Percentiles rank a stretch among this genome's conserved stretches.
Conservation (phyloP, 2,888 invertebrate species). For the Sinotaia quadrata region DNA sequence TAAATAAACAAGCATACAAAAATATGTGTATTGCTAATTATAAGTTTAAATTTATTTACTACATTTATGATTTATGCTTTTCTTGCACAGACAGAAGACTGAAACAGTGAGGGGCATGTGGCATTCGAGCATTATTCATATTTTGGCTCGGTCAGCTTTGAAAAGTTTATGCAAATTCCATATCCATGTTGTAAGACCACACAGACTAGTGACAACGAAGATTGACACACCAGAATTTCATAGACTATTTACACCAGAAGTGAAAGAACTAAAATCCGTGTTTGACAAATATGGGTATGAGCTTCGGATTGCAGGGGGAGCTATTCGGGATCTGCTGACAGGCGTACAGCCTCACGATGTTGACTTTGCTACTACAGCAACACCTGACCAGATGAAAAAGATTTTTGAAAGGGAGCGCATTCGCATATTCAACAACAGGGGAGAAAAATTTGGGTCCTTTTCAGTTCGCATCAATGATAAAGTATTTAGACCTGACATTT, state of each 20-base stretch:
- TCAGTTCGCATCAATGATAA: conserved; percentile 94
- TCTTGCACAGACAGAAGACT: too few species aligned
- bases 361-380: conserved; percentile 98
- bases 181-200: too few species aligned
- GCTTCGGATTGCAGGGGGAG: conserved; percentile 95
- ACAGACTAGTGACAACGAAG: too few species aligned
- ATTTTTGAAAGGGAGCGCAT: conserved; percentile 89
- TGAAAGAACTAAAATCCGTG: conserved; percentile 80
- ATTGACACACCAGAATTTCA: conserved; percentile 64
- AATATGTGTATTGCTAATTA: too few species aligned
- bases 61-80: too few species aligned
- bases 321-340: conserved; percentile 81
- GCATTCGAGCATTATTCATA: too few species aligned
- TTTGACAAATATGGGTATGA: conserved; percentile 84
- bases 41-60: too few species aligned
- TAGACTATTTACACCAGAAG: conserved; percentile 82
- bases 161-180: too few species aligned
- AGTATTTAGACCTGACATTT: conserved; percentile 78
- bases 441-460: conserved; percentile 81
- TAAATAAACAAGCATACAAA: too few species aligned
- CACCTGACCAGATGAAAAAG: conserved; percentile 94
- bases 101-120: too few species aligned
- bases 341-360: conserved; percentile 79
- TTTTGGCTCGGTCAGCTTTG: too few species aligned
- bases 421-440: conserved; percentile 88